A percentile compares a stretch with the other conserved stretches of the same genome.
These are phyloP conservation scores for Fistularia commersonii DNA, from an alignment of 2,797 vertebrate genomes.

Conservation along the genomic window DNA sequence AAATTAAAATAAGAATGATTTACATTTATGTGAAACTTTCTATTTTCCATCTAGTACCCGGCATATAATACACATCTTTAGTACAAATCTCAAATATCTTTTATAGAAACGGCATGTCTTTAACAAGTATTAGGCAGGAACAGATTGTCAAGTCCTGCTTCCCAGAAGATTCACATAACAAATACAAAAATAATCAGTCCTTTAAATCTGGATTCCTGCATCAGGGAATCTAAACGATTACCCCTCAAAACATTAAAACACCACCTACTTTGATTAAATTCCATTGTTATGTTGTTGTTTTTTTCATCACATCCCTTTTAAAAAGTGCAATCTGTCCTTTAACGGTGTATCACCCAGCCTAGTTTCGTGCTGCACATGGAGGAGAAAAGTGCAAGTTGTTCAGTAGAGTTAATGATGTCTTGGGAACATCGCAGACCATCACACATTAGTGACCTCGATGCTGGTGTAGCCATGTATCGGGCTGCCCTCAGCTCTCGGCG, in stretches of 20 bases:
- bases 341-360: slow-evolving; percentile 31
- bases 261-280: slow-evolving; percentile 3
- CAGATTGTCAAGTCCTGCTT: slow-evolving; percentile 23
- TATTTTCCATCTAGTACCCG: slow-evolving; percentile 37
- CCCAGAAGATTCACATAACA: slow-evolving; percentile 37
- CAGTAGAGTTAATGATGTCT: not conserved
- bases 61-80: slow-evolving; percentile 41
- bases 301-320: too few species aligned
- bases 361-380: slow-evolving; percentile 23
- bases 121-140: slow-evolving; percentile 15
- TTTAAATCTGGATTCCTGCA: slow-evolving; percentile 16
- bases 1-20: slow-evolving; percentile 37
- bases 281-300: too few species aligned
- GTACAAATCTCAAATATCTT: slow-evolving; percentile 6
- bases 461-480: slow-evolving; percentile 67
- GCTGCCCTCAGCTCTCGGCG: slow-evolving; percentile 61
- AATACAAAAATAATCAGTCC: slow-evolving; percentile 66
- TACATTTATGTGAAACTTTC: slow-evolving; percentile 34
- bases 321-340: slow-evolving; percentile 55
- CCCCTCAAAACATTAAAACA: slow-evolving; percentile 24
- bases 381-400: slow-evolving; percentile 15
- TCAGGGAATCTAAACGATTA: slow-evolving; percentile 2
- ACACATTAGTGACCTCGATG: slow-evolving; percentile 79
- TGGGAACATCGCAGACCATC: slow-evolving; percentile 34
- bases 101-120: slow-evolving; percentile 27